A percentile compares a stretch with the other conserved stretches of the same genome.
phyloP scores from a whole-genome alignment of 1,140 invertebrate species.

The Melanaphis sacchari region DNA sequence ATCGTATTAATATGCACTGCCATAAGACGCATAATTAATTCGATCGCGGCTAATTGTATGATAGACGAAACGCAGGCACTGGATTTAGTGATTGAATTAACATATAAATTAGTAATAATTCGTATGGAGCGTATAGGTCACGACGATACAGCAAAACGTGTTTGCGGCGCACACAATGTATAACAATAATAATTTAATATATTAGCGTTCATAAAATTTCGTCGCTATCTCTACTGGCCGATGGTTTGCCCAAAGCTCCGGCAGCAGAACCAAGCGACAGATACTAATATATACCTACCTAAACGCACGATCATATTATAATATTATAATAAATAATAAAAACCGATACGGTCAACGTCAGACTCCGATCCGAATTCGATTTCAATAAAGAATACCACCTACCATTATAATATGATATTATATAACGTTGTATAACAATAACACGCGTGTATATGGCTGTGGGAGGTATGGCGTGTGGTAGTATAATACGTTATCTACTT shows the following conservation, averaged over 20 bases:
- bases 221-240: neutral
- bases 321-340: too few species aligned
- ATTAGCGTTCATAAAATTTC: neutral
- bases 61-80: neutral
- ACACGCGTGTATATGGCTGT: too few species aligned
- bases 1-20: neutral
- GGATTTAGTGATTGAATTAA: conserved; percentile 27
- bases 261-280: neutral
- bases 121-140: neutral
- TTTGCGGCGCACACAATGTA: neutral
- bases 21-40: conserved; percentile 11
- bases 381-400: too few species aligned
- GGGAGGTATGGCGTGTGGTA: too few species aligned
- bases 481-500: too few species aligned
- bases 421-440: too few species aligned
- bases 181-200: neutral
- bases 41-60: neutral
- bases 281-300: too few species aligned
- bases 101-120: neutral
- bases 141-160: neutral
- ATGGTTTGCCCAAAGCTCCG: neutral
- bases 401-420: too few species aligned
- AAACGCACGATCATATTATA: too few species aligned
- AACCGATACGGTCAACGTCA: too few species aligned
- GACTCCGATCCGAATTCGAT: too few species aligned